phyloP scores from a whole-genome alignment of 2,888 invertebrate genomes.

The Epistrophe eligans region DNA sequence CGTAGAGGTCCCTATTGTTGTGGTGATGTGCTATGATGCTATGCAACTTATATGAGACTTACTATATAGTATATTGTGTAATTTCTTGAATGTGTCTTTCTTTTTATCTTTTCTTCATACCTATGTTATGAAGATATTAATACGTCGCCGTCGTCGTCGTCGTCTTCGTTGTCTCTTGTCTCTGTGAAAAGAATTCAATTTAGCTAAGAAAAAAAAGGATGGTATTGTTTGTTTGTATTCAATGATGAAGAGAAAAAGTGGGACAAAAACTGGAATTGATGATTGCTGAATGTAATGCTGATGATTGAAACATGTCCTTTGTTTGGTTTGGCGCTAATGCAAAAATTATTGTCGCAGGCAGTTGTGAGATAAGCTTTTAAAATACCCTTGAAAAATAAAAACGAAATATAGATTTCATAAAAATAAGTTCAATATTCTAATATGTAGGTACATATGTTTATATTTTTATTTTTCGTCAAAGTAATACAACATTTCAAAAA shows the following conservation, averaged over 20 bases:
- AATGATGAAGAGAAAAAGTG: constrained; percentile 41
- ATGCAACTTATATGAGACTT: constrained; percentile 38
- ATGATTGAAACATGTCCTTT: constrained; percentile 36
- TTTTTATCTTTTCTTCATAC: constrained; percentile 2
- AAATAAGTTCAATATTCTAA: no score
- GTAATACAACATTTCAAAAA: no score
- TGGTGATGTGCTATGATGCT: constrained; percentile 10
- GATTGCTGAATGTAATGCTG: constrained; percentile 31
- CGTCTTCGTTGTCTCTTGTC: neutral
- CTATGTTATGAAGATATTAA: constrained; percentile 68
- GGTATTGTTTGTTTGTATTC: constrained; percentile 44
- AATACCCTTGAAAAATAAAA: no score
- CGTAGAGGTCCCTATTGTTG: constrained; percentile 57
- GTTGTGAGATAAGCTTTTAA: neutral
- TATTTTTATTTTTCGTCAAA: no score
- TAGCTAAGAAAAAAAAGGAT: constrained; percentile 36
- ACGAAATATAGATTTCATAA: no score
- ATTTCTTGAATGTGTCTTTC: constrained; percentile 63
- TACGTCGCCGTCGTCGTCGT: constrained; percentile 25
- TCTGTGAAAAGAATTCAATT: constrained; percentile 70
- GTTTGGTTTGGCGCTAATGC: neutral
- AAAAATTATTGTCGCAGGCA: neutral
- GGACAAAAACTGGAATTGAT: constrained; percentile 25
- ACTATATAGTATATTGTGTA: constrained; percentile 43
- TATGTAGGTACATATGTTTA: no score